Evolutionary conservation across 64 coral and sea anemone genomes (phyloP).

Genomic region (Hydrozoanthus tunicans): DNA sequence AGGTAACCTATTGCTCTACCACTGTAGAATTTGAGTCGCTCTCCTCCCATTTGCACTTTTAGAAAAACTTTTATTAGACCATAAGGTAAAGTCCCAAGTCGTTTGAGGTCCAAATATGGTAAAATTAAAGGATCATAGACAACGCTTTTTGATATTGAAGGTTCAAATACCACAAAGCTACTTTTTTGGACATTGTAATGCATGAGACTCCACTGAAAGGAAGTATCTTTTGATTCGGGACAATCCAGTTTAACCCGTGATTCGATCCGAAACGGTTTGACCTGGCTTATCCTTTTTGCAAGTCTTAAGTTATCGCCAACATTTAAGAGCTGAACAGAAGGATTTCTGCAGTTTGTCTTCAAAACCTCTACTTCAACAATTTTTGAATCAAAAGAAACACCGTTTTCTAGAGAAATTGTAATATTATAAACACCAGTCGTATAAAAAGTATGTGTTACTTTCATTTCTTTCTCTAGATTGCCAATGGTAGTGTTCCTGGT

Average conservation of each 20-base stretch:
- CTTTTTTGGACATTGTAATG: neutral
- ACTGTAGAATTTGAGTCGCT: conserved; percentile 27
- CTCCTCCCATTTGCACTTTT: conserved; percentile 47
- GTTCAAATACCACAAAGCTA: neutral
- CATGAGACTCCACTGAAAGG: conserved; percentile 62
- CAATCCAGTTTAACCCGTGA: conserved; percentile 53
- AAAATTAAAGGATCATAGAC: conserved; percentile 25
- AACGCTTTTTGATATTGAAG: conserved; percentile 4
- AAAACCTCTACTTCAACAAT: conserved; percentile 63
- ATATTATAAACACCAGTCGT: conserved; percentile 35
- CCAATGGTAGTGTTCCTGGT: neutral
- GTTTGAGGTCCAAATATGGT: conserved; percentile 35
- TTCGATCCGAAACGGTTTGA: conserved; percentile 5
- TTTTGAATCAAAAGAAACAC: conserved; percentile 28
- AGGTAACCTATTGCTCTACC: conserved; percentile 60
- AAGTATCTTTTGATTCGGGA: conserved; percentile 58
- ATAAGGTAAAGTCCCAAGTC: conserved; percentile 38
- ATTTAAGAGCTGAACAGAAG: conserved; percentile 25
- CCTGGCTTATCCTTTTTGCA: conserved; percentile 24
- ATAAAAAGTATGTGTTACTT: conserved; percentile 24
- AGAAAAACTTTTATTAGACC: conserved; percentile 54
- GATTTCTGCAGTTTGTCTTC: conserved; percentile 46
- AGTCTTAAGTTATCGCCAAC: neutral
- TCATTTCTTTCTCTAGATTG: conserved; percentile 8
- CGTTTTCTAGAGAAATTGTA: conserved; percentile 38